These are phyloP conservation scores for Otocyon megalotis DNA, from an alignment of 2,113 vertebrate genomes.

Conservation along the genomic window DNA sequence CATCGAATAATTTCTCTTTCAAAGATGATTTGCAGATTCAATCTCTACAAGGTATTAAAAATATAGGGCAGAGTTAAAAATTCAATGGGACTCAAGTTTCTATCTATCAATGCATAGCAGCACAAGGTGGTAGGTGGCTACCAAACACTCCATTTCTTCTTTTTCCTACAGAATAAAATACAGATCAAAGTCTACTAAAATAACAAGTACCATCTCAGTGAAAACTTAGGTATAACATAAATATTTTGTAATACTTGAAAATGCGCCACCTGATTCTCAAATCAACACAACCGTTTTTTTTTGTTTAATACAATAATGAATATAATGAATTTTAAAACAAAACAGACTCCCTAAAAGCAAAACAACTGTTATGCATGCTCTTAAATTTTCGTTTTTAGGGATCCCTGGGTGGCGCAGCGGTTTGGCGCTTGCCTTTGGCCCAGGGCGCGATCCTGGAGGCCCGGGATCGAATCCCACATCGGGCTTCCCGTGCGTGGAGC, in stretches of 20 bases:
- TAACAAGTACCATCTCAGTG: background rate
- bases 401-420: too few species aligned
- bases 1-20: slow-evolving; percentile 66
- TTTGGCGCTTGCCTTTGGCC: too few species aligned
- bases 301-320: slow-evolving; percentile 37
- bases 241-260: background rate
- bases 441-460: too few species aligned
- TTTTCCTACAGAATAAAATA: slow-evolving; percentile 6
- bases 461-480: too few species aligned
- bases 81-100: background rate
- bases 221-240: slow-evolving; percentile 33
- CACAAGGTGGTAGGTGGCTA: background rate
- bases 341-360: background rate
- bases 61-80: slow-evolving; percentile 10
- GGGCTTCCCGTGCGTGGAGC: too few species aligned
- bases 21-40: slow-evolving; percentile 72
- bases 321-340: slow-evolving; percentile 31
- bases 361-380: background rate
- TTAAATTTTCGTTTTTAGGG: slow-evolving; percentile 10
- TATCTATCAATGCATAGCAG: background rate
- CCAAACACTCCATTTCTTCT: background rate
- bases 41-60: slow-evolving; percentile 21
- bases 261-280: background rate
- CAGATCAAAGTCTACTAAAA: background rate
- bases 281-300: background rate